Evolutionary conservation across 2,113 vertebrate genomes (phyloP).

Genomic region (Poeciliopsis turrubarensis): DNA sequence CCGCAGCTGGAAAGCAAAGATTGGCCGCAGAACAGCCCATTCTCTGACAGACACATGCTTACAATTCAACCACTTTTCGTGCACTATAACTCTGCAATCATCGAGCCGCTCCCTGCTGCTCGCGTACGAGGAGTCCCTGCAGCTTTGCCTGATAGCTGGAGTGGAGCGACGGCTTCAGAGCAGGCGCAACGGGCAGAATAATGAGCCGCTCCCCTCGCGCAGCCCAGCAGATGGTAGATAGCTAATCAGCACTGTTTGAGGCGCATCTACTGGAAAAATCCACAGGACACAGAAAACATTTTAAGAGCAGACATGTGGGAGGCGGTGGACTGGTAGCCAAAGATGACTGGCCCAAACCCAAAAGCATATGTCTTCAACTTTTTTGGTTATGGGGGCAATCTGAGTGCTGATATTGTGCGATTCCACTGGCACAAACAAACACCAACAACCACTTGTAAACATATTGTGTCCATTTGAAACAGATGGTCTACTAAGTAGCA

Average conservation of each 20-base stretch:
- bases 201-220: conserved; percentile 55
- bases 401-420: conserved; percentile 1
- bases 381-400: conserved; percentile 10
- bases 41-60: conserved; percentile 44
- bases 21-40: conserved; percentile 44
- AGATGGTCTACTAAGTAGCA: conserved; percentile 18
- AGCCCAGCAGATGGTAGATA: conserved; percentile 67
- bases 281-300: conserved; percentile 50
- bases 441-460: not conserved
- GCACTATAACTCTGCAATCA: conserved; percentile 44
- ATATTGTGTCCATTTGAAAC: conserved; percentile 13
- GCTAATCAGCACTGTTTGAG: conserved; percentile 56
- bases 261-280: conserved; percentile 38
- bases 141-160: conserved; percentile 56
- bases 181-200: conserved; percentile 54
- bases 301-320: conserved; percentile 24
- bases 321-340: conserved; percentile 27
- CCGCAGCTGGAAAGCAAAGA: conserved; percentile 25
- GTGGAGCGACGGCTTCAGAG: conserved; percentile 19
- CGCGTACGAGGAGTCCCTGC: conserved; percentile 35
- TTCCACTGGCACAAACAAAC: conserved; percentile 14
- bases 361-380: not conserved
- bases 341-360: conserved; percentile 1
- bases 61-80: conserved; percentile 38
- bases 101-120: conserved; percentile 51